Evolutionary conservation across 2,888 invertebrate species (phyloP).

Genomic region (Drosophila cyrtoloma): DNA sequence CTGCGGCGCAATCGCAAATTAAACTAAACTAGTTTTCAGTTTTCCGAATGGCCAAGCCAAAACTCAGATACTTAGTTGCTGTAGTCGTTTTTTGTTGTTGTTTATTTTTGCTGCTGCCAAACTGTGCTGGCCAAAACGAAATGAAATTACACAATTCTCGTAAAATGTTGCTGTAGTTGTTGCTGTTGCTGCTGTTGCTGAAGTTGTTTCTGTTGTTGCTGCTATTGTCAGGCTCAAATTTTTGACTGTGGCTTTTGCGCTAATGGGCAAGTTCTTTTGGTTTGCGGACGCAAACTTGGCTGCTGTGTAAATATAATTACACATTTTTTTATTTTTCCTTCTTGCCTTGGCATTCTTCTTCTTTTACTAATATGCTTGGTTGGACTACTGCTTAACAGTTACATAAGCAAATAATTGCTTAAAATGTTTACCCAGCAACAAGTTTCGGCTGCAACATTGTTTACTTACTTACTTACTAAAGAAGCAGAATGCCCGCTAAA

Average conservation of each 20-base stretch:
- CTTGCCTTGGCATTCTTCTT: conserved; percentile 18
- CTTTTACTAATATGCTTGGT: conserved; percentile 22
- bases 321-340: conserved; percentile 14
- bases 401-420: conserved; percentile 43
- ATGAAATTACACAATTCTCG: conserved; percentile 55
- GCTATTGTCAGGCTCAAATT: conserved; percentile 32
- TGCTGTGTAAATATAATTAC: conserved; percentile 58
- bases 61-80: conserved; percentile 49
- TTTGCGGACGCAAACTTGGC: conserved; percentile 32
- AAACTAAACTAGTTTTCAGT: conserved; percentile 73
- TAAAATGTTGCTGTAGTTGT: conserved; percentile 32
- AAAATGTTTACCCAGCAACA: conserved; percentile 55
- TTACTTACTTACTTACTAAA: conserved; percentile 19
- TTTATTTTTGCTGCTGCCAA: conserved; percentile 22
- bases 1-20: conserved; percentile 49
- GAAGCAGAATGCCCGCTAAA: conserved; percentile 21
- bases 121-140: conserved; percentile 44
- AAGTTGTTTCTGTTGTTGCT: conserved; percentile 5
- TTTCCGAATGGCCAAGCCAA: conserved; percentile 45
- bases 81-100: conserved; percentile 9
- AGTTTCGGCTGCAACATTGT: conserved; percentile 46
- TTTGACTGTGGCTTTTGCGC: conserved; percentile 51
- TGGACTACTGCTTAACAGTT: conserved; percentile 45
- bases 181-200: neutral
- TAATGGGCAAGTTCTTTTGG: conserved; percentile 54